A percentile compares a stretch with the other conserved stretches of the same genome.
Conservation (phyloP, 1,140 invertebrate species). For the roundworm (Caenorhabditis elegans) region WBcel235 BX284604.4:14712501-14713000, state of each 20-base stretch:
- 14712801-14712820: constrained; percentile 40
- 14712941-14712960: too few relatives aligned
- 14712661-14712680: constrained; percentile 1
- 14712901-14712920: too few relatives aligned
- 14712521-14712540: too few relatives aligned
- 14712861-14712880: constrained; percentile 35
- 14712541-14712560: too few relatives aligned
- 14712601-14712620: background rate
- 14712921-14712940: too few relatives aligned
- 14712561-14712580: too few relatives aligned
- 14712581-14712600: background rate
- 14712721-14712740: constrained; percentile 37
- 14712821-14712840: constrained; percentile 46
- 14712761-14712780: constrained; percentile 42
- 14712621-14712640: background rate
- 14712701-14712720: constrained; percentile 38
- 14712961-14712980: too few relatives aligned
- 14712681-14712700: constrained; percentile 45
- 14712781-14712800: constrained; percentile 42
- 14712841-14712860: constrained; percentile 42
- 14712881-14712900: constrained; percentile 6
- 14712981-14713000: too few relatives aligned
- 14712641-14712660: background rate
- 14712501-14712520: too few relatives aligned
- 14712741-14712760: constrained; percentile 39